These are phyloP conservation scores for Notechis scutatus DNA, from an alignment of 2,113 vertebrate species.

Conservation along the genomic window DNA sequence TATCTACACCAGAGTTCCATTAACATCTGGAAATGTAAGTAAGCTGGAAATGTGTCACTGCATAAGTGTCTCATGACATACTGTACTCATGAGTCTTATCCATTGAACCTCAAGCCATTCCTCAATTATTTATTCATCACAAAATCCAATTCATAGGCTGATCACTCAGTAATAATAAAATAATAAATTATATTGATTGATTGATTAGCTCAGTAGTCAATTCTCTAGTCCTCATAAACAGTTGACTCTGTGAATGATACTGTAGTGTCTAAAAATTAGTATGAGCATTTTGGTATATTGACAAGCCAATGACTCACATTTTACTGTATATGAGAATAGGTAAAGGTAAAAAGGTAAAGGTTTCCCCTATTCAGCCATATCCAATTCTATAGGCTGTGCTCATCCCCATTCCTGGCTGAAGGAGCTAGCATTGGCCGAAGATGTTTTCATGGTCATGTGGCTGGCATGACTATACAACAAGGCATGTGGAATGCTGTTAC, in stretches of 20 bases:
- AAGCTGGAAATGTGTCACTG: not conserved
- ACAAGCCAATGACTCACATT: not conserved
- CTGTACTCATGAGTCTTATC: not conserved
- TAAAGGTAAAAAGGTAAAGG: too few species aligned
- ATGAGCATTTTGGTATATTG: not conserved
- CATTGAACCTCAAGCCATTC: not conserved
- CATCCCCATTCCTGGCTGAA: too few species aligned
- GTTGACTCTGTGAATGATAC: not conserved
- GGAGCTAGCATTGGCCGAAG: too few species aligned
- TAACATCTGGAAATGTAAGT: not conserved
- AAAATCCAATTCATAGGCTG: not conserved
- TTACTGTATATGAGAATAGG: not conserved
- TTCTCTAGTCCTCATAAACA: not conserved
- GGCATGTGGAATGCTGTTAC: too few species aligned
- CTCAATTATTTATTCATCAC: not conserved
- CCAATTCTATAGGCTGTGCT: too few species aligned
- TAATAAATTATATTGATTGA: too few species aligned
- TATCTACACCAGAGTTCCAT: not conserved
- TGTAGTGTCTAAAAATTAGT: too few species aligned
- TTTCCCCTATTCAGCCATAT: too few species aligned
- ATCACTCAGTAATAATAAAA: not conserved
- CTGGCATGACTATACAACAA: too few species aligned
- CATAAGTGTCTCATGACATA: not conserved
- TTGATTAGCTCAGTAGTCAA: not conserved
- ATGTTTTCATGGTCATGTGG: too few species aligned